Conservation (phyloP, 2,888 invertebrate species). For the Cerceris ruficornis region DNA sequence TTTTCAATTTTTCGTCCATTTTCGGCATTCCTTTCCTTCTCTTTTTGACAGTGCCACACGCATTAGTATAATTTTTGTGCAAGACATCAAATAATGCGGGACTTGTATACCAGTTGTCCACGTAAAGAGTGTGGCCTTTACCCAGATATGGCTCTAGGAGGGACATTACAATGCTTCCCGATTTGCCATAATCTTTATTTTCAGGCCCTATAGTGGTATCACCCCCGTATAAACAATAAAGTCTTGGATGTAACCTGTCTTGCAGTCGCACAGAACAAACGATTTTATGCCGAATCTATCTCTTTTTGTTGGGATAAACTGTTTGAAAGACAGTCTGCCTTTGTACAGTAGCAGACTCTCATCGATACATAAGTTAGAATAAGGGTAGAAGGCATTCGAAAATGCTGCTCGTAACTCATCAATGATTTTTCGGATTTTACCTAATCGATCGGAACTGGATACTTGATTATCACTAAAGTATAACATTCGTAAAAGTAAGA, state of each 20-base stretch:
- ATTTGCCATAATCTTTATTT: conserved; percentile 25
- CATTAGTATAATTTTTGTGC: conserved; percentile 11
- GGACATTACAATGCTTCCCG: conserved; percentile 16
- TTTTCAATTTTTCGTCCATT: conserved; percentile 16
- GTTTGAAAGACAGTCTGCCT: conserved; percentile 37
- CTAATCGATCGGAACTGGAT: conserved; percentile 21
- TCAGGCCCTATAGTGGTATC: conserved; percentile 9
- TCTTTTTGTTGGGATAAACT: conserved; percentile 39
- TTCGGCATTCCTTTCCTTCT: conserved; percentile 15
- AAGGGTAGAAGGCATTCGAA: conserved; percentile 15
- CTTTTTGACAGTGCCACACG: conserved; percentile 11
- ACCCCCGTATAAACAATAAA: conserved; percentile 26
- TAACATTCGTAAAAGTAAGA: conserved; percentile 14
- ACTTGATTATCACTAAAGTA: conserved; percentile 6
- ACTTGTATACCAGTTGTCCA: conserved; percentile 30
- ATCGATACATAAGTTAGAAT: conserved; percentile 22
- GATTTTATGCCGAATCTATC: conserved; percentile 30
- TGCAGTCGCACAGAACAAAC: conserved; percentile 22
- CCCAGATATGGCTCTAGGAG: conserved; percentile 5
- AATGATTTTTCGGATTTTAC: conserved; percentile 18
- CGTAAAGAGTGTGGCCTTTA: not conserved
- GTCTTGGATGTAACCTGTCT: conserved; percentile 29
- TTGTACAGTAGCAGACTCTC: conserved; percentile 34
- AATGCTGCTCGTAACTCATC: conserved; percentile 6
- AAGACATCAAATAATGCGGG: conserved; percentile 6